Evolutionary conservation across 2,888 invertebrate species (phyloP), one percentile per base, ranked within the genome.

Genomic region (Protodeltote pygarga): DNA sequence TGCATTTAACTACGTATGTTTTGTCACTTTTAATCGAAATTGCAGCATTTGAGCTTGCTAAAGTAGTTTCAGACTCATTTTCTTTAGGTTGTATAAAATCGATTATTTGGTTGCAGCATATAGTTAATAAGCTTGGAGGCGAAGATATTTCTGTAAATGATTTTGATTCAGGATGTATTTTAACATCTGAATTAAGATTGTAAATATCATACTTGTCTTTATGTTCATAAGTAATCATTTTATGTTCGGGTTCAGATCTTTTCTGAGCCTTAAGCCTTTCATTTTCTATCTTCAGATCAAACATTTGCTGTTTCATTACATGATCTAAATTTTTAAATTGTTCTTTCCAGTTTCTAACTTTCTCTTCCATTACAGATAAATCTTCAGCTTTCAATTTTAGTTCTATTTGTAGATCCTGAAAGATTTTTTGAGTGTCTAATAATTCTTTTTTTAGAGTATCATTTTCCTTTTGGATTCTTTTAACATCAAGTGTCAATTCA

Each of bases 71-170:
- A 6, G 51, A 61, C 8, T 76, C 73, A 23, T 41, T 67, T 27
- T 80, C 77, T 20, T 67, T 76, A 1, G 68, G 69, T 27, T 83
- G 73, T 37, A 88, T 73, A 19, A 46, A 44, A 23, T 86, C 78
- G 28, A 80, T 55, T 34, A 89, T 79, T 73, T 59, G 86, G 45
- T 83, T 79, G 52, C 79, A 87, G 52, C 87, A 85, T 47, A 89
- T 81, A 15, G 80, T 86, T 19, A 82, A 48, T n/a, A 91, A 73
- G 63, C 85, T 89, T 23, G 75, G 81, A 8, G 88, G 87, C n/a
- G 80, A 75, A 17, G 70, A 62, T 2, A 55, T 50, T 45, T 74
- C 72, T 14, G 24, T 16, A 27, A 48, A 37, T 14, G 60, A 50
- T 20, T 41, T 46, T 14, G 13, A 3, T 21, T 41, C 17, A 46